phyloP scores from a whole-genome alignment of 2,888 invertebrate genomes.

The Uropetala carovei region DNA sequence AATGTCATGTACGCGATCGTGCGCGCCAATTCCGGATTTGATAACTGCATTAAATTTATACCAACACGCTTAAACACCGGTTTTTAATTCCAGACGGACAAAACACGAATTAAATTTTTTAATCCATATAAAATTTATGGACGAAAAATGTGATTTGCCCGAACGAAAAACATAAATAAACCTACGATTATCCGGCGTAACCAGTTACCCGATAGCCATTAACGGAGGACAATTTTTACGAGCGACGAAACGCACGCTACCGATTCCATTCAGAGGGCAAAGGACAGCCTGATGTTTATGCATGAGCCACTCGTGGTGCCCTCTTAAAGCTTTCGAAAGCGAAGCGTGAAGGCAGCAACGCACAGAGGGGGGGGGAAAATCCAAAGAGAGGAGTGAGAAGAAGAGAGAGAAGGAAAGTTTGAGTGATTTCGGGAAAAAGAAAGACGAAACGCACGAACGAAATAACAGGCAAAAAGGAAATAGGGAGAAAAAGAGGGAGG shows the following conservation, averaged over 20 bases:
- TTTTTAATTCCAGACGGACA: too few species aligned
- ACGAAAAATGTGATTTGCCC: too few species aligned
- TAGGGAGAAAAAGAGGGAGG: neutral
- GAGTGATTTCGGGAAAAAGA: neutral
- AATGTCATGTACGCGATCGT: too few species aligned
- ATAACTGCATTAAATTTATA: too few species aligned
- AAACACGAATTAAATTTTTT: too few species aligned
- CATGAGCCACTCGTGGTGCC: neutral
- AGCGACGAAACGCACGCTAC: neutral
- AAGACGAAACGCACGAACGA: neutral
- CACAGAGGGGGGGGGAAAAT: neutral
- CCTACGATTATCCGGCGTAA: too few species aligned
- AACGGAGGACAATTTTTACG: too few species aligned
- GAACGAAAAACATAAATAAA: too few species aligned
- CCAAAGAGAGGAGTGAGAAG: neutral
- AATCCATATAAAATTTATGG: too few species aligned
- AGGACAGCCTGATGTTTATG: conserved; percentile 1
- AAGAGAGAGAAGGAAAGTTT: neutral
- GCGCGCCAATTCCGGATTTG: too few species aligned
- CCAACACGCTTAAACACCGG: too few species aligned
- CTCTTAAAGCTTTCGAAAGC: neutral
- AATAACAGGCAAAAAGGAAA: neutral
- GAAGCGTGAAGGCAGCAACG: neutral
- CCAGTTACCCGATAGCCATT: too few species aligned
- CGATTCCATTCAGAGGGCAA: neutral